Evolutionary conservation across 1,140 invertebrate genomes (phyloP).

Genomic region (Bombus superbus): DNA sequence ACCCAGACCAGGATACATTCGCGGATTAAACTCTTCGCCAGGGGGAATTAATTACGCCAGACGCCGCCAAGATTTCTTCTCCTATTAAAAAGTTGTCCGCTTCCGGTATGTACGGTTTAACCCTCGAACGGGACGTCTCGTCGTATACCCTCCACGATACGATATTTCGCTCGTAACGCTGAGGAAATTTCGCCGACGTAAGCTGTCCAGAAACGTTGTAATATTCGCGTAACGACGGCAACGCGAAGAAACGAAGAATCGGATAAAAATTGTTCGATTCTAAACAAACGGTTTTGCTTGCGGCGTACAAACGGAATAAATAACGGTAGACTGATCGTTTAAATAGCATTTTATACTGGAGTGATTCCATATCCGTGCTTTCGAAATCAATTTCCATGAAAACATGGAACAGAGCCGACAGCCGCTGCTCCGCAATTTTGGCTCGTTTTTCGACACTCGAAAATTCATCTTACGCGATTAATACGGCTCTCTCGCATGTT

Average conservation of each 20-base stretch:
- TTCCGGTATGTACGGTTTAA: not conserved
- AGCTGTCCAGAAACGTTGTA: not conserved
- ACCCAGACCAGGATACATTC: slow-evolving; percentile 39
- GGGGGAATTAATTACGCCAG: slow-evolving; percentile 35
- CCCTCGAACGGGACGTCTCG: not conserved
- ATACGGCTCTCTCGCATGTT: not conserved
- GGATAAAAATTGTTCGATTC: not conserved
- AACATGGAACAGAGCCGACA: not conserved
- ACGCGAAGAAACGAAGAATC: not conserved
- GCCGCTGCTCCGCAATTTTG: not conserved
- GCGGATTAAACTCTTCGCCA: slow-evolving; percentile 27
- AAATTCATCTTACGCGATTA: slow-evolving; percentile 2
- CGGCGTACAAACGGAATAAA: not conserved
- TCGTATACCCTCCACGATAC: not conserved
- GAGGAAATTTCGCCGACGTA: not conserved
- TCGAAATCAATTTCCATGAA: slow-evolving; percentile 3
- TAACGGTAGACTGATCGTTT: not conserved
- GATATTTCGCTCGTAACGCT: not conserved
- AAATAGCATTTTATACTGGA: slow-evolving; percentile 1
- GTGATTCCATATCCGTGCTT: not conserved
- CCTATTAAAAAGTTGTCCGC: slow-evolving; percentile 21
- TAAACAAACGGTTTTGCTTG: not conserved
- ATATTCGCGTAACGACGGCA: not conserved
- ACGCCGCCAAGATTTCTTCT: slow-evolving; percentile 38
- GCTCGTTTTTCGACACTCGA: not conserved